A percentile compares a stretch with the other conserved stretches of the same genome.
phyloP scores from a whole-genome alignment of 2,888 invertebrate species.

The Aelia acuminata region DNA sequence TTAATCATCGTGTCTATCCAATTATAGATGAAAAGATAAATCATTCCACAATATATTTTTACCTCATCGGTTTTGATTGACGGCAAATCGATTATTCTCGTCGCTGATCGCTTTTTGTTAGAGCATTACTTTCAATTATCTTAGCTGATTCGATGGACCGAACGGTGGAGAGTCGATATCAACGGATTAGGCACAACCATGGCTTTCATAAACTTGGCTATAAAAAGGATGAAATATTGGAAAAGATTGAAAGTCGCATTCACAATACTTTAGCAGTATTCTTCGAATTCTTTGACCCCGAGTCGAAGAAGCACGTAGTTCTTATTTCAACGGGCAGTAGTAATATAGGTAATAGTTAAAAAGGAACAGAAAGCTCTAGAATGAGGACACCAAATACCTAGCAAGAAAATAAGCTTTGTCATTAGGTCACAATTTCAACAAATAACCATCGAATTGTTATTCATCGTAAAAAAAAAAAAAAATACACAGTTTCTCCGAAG shows the following conservation, averaged over 20 bases:
- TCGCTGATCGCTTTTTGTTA: neutral
- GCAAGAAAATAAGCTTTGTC: neutral
- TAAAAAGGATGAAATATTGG: neutral
- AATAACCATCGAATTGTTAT: neutral
- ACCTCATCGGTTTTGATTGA: neutral
- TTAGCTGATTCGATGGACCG: conserved; percentile 1
- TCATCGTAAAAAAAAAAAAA: neutral
- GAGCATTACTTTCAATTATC: conserved; percentile 9
- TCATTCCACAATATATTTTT: neutral
- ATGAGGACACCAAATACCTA: neutral
- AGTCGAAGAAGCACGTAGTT: neutral
- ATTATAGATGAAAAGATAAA: neutral
- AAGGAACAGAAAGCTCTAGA: neutral
- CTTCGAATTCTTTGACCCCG: neutral
- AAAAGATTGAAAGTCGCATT: neutral
- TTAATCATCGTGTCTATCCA: neutral
- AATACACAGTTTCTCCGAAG: too few relatives aligned
- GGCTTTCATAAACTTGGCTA: neutral
- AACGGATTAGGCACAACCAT: neutral
- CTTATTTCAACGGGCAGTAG: neutral
- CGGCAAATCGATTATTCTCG: neutral
- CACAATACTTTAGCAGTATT: neutral
- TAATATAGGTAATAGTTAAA: neutral
- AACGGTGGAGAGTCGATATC: conserved; percentile 15
- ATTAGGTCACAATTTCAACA: neutral